phyloP scores from a whole-genome alignment of 2,113 vertebrate genomes.

The Oxyura jamaicensis region DNA sequence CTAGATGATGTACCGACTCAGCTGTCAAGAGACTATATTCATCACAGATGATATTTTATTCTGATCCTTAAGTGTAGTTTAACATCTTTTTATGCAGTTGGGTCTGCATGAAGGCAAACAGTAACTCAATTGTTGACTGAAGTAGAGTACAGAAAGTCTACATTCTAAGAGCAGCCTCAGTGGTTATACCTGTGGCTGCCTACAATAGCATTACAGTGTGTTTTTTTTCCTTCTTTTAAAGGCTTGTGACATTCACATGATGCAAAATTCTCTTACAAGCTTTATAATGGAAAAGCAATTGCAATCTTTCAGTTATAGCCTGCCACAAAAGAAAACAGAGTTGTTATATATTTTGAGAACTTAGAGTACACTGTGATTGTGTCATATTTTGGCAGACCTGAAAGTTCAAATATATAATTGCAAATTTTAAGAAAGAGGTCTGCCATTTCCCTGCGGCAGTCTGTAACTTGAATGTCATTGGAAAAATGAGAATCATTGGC shows the following conservation, averaged over 20 bases:
- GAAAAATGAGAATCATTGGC: neutral
- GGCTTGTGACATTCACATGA: neutral
- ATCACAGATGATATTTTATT: neutral
- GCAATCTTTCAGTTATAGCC: neutral
- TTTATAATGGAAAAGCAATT: neutral
- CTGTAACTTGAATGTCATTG: neutral
- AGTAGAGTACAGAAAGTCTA: neutral
- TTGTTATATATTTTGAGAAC: conserved; percentile 11
- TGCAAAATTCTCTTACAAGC: neutral
- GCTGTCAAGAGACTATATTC: neutral
- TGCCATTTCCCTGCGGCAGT: neutral
- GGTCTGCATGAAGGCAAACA: neutral
- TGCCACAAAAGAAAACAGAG: neutral
- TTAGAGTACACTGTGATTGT: neutral
- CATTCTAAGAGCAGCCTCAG: neutral
- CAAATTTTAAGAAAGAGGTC: conserved; percentile 13
- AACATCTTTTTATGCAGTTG: neutral
- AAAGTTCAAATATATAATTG: conserved; percentile 15
- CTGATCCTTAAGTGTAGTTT: neutral
- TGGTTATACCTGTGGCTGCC: neutral
- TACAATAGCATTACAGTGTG: neutral
- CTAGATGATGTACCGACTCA: neutral
- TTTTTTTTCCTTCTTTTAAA: neutral
- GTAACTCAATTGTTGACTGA: neutral
- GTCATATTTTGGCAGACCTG: neutral